Conservation (phyloP, 2,113 vertebrate genomes). For the Tachysurus vachellii region DNA sequence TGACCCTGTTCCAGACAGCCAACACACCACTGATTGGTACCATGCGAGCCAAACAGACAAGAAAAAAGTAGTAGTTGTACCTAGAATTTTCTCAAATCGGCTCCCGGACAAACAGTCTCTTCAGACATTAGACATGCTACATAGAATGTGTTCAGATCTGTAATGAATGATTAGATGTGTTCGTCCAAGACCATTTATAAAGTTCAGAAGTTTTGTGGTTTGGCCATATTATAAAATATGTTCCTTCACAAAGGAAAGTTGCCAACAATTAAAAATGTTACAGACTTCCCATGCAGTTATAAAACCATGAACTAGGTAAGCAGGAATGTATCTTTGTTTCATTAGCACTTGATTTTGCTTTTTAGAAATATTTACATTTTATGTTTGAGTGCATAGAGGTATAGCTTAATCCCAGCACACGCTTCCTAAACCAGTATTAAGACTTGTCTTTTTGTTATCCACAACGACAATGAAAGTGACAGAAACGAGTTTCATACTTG, state of each 20-base stretch:
- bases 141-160: constrained; percentile 31
- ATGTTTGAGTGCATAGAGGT: neutral
- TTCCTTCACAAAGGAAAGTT: neutral
- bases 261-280: constrained; percentile 17
- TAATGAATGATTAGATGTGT: constrained; percentile 25
- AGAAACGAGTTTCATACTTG: constrained; percentile 29
- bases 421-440: constrained; percentile 2
- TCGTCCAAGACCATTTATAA: constrained; percentile 26
- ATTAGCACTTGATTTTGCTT: neutral
- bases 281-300: constrained; percentile 7
- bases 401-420: constrained; percentile 1
- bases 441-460: neutral
- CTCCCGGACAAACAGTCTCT: constrained; percentile 21
- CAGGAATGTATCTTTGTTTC: neutral
- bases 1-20: constrained; percentile 62
- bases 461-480: constrained; percentile 36
- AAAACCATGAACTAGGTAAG: neutral
- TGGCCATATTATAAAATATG: neutral
- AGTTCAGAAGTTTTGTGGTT: constrained; percentile 31
- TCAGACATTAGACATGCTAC: constrained; percentile 32
- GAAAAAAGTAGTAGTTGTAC: constrained; percentile 21
- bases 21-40: constrained; percentile 61
- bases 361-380: neutral
- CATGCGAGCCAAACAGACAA: constrained; percentile 61
- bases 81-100: constrained; percentile 8